A percentile compares a stretch with the other conserved stretches of the same genome.
Conservation (phyloP, 1,140 invertebrate genomes). For the Tetraneura akinire region DNA sequence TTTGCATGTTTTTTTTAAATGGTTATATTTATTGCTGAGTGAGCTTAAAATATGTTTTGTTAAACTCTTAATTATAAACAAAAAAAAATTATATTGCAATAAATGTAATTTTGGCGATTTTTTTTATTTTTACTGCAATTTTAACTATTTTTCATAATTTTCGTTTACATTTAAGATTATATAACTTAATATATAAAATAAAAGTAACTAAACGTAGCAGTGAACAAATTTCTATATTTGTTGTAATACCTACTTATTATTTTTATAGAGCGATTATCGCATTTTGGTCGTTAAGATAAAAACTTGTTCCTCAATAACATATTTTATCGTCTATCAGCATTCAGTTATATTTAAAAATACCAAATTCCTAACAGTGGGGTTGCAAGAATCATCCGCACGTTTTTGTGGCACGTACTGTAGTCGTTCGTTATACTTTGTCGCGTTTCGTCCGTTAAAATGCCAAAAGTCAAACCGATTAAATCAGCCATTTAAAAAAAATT, state of each 20-base stretch:
- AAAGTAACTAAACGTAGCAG: too few species aligned
- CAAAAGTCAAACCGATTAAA: neutral
- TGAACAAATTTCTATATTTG: neutral
- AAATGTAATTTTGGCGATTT: neutral
- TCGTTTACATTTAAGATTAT: neutral
- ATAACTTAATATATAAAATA: too few species aligned
- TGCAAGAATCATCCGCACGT: neutral
- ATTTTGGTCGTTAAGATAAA: slow-evolving; percentile 5
- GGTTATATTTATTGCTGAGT: neutral
- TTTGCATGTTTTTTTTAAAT: neutral
- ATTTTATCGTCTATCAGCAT: too few species aligned
- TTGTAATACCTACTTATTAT: neutral
- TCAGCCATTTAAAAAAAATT: neutral
- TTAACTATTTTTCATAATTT: neutral
- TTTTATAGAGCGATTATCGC: slow-evolving; percentile 8
- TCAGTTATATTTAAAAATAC: slow-evolving; percentile 1
- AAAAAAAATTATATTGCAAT: neutral
- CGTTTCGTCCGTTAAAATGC: neutral
- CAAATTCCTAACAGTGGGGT: neutral
- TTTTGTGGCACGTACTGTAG: neutral
- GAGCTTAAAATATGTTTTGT: neutral
- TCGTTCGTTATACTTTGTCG: neutral
- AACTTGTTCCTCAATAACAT: neutral
- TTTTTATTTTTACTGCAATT: neutral
- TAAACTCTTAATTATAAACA: neutral